Evolutionary conservation across 2,888 invertebrate species (phyloP).

Genomic region (Lochmaea crataegi): DNA sequence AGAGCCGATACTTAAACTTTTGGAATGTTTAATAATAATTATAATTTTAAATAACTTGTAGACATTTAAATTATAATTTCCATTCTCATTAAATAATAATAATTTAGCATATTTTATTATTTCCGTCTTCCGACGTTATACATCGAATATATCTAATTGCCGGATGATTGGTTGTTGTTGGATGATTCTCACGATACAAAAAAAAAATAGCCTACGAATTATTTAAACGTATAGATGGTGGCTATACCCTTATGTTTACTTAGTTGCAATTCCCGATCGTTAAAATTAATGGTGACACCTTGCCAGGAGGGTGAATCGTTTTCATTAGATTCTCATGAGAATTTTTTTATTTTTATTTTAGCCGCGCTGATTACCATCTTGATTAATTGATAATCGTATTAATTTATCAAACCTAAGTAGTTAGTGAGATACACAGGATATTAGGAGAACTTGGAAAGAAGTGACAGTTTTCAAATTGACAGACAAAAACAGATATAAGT

Average conservation of each 20-base stretch:
- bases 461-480: too few relatives aligned
- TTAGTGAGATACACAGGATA: too few relatives aligned
- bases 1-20: too few relatives aligned
- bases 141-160: constrained; percentile 7
- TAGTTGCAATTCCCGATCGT: constrained; percentile 22
- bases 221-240: constrained; percentile 31
- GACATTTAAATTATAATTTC: neutral
- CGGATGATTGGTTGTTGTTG: constrained; percentile 42
- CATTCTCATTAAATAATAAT: constrained; percentile 36
- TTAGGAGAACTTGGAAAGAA: too few relatives aligned
- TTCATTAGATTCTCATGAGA: constrained; percentile 31
- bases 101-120: constrained; percentile 38
- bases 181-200: constrained; percentile 44
- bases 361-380: constrained; percentile 1
- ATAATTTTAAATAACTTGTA: too few relatives aligned
- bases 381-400: neutral
- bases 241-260: constrained; percentile 38
- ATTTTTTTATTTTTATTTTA: constrained; percentile 18
- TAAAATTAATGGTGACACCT: constrained; percentile 32
- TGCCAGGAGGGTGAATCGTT: constrained; percentile 19
- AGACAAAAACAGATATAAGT: too few relatives aligned
- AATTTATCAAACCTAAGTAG: neutral
- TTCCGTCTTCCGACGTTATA: constrained; percentile 20
- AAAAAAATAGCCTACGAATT: constrained; percentile 11
- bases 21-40: too few relatives aligned